Evolutionary conservation across 2,113 vertebrate species (phyloP), one percentile per base, ranked within the genome.

Genomic region (Tragelaphus imberbis): DNA sequence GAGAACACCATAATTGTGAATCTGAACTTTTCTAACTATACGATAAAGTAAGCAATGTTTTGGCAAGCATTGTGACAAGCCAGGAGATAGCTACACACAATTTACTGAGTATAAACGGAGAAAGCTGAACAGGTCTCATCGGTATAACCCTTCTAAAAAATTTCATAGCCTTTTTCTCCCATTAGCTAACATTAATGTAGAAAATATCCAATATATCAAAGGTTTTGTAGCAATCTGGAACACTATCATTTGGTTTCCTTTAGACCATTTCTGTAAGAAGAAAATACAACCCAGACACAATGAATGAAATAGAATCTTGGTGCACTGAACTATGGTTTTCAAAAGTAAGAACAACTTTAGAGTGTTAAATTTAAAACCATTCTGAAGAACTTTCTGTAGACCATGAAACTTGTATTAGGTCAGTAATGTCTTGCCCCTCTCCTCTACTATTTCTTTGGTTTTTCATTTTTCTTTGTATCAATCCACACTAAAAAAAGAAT

Each of bases 1-100:
- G 14, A 92, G 88, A 97, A 97, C 16, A 94, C 13, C 55, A 51
- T 53, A 97, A 68, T 47, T 98, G 89, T 95, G 17, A 55, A 91
- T 90, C 79, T 92, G 80, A 98, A 87, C 85, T 93, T 93, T 97
- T 79, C 82, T 86, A 25, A 0, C n/a, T 93, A 61, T 40, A 85
- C 75, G 82, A 91, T 79, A 81, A 97, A 94, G 75, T 98, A 98
- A 99, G 98, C 93, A 97, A 88, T 98, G 25, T 98, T 99, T 97
- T 98, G 97, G 97, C 89, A 97, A 97, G 96, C 97, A 96, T 92
- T 91, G 80, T 97, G 90, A 97, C 94, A 98, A 55, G 95, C 14
- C 92, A 92, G 96, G 27, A 95, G 86, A 86, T 92, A 91, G 95
- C 71, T 96, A 97, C 89, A 96, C 79, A 98, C 98, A 98, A 99